These are phyloP conservation scores for Dufourea novaeangliae DNA, from an alignment of 1,140 invertebrate genomes.

Conservation along the genomic window DNA sequence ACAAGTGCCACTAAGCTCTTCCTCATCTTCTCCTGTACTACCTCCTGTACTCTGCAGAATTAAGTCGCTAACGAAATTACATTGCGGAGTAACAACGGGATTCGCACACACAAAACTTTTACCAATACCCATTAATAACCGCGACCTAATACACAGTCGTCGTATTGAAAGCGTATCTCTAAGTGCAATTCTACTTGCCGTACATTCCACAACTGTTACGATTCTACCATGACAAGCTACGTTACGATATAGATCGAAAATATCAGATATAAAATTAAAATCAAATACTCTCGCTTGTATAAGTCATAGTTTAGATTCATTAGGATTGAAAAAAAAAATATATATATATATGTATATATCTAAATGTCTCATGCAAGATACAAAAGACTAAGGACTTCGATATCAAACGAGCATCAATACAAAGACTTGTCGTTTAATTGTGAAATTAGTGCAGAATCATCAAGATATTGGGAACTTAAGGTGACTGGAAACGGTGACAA, in stretches of 20 bases:
- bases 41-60: slow-evolving; percentile 84
- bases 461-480: slow-evolving; percentile 37
- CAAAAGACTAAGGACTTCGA: slow-evolving; percentile 1
- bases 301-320: background rate
- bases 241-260: background rate
- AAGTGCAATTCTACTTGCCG: slow-evolving; percentile 38
- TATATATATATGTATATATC: background rate
- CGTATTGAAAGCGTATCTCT: slow-evolving; percentile 9
- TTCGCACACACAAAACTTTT: slow-evolving; percentile 47
- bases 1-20: slow-evolving; percentile 76
- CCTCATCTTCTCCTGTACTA: slow-evolving; percentile 85
- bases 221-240: slow-evolving; percentile 15
- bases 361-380: slow-evolving; percentile 26
- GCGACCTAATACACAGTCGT: background rate
- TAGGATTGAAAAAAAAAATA: slow-evolving; percentile 1
- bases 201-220: slow-evolving; percentile 18
- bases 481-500: slow-evolving; percentile 55
- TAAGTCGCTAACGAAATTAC: slow-evolving; percentile 54
- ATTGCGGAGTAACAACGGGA: slow-evolving; percentile 42
- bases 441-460: slow-evolving; percentile 17
- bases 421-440: slow-evolving; percentile 2
- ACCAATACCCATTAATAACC: slow-evolving; percentile 38
- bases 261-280: background rate
- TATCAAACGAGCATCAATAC: slow-evolving; percentile 1
- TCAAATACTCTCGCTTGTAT: background rate